Percentiles rank a stretch among this genome's conserved stretches.
Evolutionary conservation across 2,113 vertebrate genomes (phyloP).

Genomic region (Oriolus oriolus): DNA sequence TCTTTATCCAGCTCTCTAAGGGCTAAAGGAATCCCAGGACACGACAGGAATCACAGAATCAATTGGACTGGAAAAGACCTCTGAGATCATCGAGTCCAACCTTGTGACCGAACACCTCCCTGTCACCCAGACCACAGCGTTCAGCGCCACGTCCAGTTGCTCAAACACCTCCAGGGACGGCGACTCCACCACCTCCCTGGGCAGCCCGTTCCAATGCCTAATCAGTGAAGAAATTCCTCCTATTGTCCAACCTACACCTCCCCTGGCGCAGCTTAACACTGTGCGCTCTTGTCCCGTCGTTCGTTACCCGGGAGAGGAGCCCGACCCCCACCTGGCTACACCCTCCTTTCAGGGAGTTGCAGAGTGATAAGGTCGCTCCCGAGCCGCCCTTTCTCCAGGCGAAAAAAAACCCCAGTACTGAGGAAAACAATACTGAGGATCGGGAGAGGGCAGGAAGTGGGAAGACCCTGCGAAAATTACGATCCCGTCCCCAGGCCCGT

Average conservation of each 20-base stretch:
- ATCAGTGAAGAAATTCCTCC: neutral
- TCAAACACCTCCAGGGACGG: neutral
- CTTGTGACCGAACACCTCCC: neutral
- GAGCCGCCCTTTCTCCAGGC: neutral
- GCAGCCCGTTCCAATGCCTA: neutral
- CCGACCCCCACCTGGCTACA: neutral
- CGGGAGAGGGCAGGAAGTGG: accelerated
- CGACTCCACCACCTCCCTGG: neutral
- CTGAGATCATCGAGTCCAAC: neutral
- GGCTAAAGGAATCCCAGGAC: neutral
- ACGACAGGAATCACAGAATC: neutral
- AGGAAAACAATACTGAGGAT: accelerated
- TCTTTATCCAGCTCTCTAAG: neutral
- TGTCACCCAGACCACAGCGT: neutral
- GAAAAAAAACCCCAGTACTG: accelerated
- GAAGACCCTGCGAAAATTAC: neutral
- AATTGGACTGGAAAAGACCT: neutral
- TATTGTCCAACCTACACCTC: neutral
- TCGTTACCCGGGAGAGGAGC: neutral
- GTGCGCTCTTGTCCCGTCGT: neutral
- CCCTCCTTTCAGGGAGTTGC: neutral
- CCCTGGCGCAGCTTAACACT: neutral
- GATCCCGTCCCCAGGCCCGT: neutral
- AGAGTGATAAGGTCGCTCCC: neutral
- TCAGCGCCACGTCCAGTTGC: neutral